Percentiles rank a stretch among this genome's conserved stretches.
Conservation (phyloP, 2,797 vertebrate genomes). For the Sebastes taczanowskii region DNA sequence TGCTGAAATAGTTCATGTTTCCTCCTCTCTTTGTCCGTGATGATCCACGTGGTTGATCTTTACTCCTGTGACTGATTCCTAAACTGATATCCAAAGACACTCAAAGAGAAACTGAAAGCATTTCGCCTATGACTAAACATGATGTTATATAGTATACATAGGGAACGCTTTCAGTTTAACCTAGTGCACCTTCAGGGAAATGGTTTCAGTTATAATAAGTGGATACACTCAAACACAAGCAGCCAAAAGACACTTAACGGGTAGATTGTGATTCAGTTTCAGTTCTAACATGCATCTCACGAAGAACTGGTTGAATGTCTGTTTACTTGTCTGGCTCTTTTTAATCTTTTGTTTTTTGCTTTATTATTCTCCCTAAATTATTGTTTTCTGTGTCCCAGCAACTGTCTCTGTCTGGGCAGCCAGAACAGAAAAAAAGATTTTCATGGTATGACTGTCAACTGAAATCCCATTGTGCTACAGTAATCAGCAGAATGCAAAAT, state of each 20-base stretch:
- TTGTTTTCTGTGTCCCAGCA: background rate
- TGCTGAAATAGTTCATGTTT: background rate
- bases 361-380: background rate
- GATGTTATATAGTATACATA: rapidly evolving
- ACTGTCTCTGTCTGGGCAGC: background rate
- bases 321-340: background rate
- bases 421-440: background rate
- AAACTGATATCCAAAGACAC: conserved; percentile 1
- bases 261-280: background rate
- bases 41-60: background rate
- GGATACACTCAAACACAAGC: background rate
- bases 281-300: background rate
- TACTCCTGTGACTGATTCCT: conserved; percentile 6
- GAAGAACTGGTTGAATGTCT: background rate
- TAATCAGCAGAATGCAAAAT: background rate
- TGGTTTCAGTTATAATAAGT: conserved; percentile 9
- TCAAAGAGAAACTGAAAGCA: conserved; percentile 45
- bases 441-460: background rate
- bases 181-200: conserved; percentile 15
- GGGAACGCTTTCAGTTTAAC: conserved; percentile 4
- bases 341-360: background rate
- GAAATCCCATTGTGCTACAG: background rate
- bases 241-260: background rate
- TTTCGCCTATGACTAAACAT: no score
- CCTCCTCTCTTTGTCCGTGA: background rate